Percentiles rank a stretch among this genome's conserved stretches.
Evolutionary conservation across 2,113 vertebrate genomes (phyloP).

Genomic region (Ictidomys tridecemlineatus): DNA sequence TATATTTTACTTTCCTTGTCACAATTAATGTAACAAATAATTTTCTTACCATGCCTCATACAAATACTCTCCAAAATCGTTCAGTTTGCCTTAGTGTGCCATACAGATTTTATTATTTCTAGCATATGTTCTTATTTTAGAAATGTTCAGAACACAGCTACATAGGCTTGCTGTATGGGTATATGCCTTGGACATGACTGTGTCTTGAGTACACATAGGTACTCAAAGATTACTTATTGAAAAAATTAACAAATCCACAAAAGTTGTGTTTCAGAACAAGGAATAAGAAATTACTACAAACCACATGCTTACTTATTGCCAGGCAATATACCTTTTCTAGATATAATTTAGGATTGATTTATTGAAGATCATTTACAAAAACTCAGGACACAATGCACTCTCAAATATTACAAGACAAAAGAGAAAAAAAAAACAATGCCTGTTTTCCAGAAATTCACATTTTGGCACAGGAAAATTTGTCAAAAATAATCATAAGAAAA

Average conservation of each 20-base stretch:
- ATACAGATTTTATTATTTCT: background rate
- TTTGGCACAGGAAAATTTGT: background rate
- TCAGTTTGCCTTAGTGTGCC: background rate
- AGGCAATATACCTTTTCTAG: background rate
- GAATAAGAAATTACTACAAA: background rate
- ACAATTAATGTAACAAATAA: background rate
- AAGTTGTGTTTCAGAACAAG: background rate
- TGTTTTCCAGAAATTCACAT: background rate
- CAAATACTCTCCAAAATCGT: background rate
- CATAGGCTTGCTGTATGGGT: background rate
- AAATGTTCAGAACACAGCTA: background rate
- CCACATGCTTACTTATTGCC: background rate
- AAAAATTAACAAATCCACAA: background rate
- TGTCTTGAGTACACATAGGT: background rate
- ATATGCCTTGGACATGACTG: background rate
- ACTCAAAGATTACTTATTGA: background rate
- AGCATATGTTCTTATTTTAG: background rate
- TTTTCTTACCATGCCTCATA: background rate
- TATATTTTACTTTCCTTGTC: background rate
- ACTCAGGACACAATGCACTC: background rate
- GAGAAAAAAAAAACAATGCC: background rate
- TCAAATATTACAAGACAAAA: background rate
- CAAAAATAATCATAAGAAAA: slow-evolving; percentile 15
- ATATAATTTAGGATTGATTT: background rate
- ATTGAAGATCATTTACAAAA: background rate